phyloP scores from a whole-genome alignment of 2,113 vertebrate species.

The Psittacara wagleri region DNA sequence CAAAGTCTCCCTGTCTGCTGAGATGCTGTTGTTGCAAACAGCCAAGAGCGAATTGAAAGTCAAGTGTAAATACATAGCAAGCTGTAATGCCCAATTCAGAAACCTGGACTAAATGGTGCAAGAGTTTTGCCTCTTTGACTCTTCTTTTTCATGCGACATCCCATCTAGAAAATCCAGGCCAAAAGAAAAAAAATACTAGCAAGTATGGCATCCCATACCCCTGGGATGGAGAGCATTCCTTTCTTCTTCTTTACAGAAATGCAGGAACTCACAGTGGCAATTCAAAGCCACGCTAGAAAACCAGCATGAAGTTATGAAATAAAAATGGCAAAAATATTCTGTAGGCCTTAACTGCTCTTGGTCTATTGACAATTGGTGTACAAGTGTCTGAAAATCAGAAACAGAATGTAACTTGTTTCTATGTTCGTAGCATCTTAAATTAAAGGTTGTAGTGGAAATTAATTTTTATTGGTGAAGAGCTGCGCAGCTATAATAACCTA shows the following conservation, averaged over 20 bases:
- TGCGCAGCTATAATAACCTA: not conserved
- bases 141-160: not conserved
- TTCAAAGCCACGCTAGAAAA: not conserved
- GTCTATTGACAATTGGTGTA: not conserved
- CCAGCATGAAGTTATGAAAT: not conserved
- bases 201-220: not conserved
- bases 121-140: not conserved
- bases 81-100: not conserved
- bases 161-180: not conserved
- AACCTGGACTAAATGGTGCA: not conserved
- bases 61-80: not conserved
- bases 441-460: not conserved
- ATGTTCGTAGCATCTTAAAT: not conserved
- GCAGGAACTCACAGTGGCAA: not conserved
- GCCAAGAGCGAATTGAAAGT: not conserved
- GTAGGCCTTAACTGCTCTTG: not conserved
- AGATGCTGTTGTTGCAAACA: not conserved
- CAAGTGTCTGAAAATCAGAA: not conserved
- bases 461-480: not conserved
- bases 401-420: not conserved
- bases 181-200: not conserved
- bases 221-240: not conserved
- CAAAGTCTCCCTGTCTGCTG: not conserved
- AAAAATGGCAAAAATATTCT: not conserved
- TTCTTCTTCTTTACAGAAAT: not conserved